These are phyloP conservation scores for Marmota monax DNA, from an alignment of 2,113 vertebrate species.

Conservation along the genomic window DNA sequence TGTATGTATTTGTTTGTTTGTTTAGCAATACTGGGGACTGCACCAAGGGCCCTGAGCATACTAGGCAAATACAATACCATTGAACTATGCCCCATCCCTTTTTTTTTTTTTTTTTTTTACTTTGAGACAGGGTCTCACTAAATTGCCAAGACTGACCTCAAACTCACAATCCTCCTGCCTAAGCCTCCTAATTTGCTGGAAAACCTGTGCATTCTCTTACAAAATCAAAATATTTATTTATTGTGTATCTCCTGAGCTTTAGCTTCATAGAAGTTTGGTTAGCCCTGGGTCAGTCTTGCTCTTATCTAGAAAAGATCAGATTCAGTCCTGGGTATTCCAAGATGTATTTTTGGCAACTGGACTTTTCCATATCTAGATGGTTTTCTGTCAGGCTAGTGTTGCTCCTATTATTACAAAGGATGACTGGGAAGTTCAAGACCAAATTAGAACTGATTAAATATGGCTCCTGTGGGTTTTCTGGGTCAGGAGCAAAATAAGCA, in stretches of 20 bases:
- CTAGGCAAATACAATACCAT: too few species aligned
- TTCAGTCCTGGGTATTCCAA: not conserved
- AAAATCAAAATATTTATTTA: not conserved
- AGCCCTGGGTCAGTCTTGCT: not conserved
- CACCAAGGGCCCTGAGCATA: too few species aligned
- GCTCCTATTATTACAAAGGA: not conserved
- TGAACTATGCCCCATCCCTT: too few species aligned
- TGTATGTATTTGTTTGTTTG: too few species aligned
- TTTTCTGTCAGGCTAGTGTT: not conserved
- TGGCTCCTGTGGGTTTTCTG: not conserved
- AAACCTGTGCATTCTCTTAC: not conserved
- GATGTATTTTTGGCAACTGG: not conserved
- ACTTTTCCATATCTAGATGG: not conserved
- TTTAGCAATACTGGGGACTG: too few species aligned
- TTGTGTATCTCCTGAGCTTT: not conserved
- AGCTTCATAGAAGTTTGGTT: not conserved
- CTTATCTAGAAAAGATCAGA: not conserved
- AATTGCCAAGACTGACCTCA: too few species aligned
- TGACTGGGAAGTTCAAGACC: not conserved
- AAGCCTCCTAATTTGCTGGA: too few species aligned
- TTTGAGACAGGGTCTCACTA: too few species aligned
- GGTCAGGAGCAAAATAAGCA: constrained; percentile 2
- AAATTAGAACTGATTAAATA: constrained; percentile 9
- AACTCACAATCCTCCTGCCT: too few species aligned
- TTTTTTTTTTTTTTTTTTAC: too few species aligned